A percentile compares a stretch with the other conserved stretches of the same genome.
Evolutionary conservation across 2,888 invertebrate genomes (phyloP).

Genomic region (Drepanosiphum platanoidis): DNA sequence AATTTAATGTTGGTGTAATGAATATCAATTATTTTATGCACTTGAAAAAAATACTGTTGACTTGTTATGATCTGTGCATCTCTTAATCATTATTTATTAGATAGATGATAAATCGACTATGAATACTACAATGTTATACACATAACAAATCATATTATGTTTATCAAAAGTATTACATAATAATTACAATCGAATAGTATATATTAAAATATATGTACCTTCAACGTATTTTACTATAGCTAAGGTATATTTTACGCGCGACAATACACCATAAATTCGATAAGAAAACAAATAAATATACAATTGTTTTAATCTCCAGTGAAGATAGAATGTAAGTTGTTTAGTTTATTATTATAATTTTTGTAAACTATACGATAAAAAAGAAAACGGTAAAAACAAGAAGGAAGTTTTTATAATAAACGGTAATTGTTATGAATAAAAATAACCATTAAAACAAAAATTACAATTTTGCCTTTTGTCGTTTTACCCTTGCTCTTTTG

Average conservation of each 20-base stretch:
- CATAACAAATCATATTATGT: too few relatives aligned
- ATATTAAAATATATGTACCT: too few relatives aligned
- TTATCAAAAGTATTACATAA: too few relatives aligned
- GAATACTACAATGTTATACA: too few relatives aligned
- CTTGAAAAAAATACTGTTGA: too few relatives aligned
- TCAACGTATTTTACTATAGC: too few relatives aligned
- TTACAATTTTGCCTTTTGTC: constrained; percentile 20
- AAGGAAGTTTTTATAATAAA: constrained; percentile 17
- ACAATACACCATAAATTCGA: not conserved
- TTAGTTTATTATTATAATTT: not conserved
- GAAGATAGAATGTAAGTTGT: not conserved
- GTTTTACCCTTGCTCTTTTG: constrained; percentile 15
- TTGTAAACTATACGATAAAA: not conserved
- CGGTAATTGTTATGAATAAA: constrained; percentile 9
- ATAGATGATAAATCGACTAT: too few relatives aligned
- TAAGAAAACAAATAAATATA: not conserved
- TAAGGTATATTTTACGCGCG: not conserved
- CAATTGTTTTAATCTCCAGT: not conserved
- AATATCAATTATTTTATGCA: too few relatives aligned
- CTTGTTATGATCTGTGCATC: too few relatives aligned
- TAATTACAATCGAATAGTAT: too few relatives aligned
- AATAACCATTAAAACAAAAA: constrained; percentile 37
- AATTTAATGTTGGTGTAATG: too few relatives aligned
- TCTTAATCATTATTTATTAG: too few relatives aligned
- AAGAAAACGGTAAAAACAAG: not conserved